Base-by-base conservation (phyloP, 2,888 invertebrate species). In the Cotesia congregata region DNA sequence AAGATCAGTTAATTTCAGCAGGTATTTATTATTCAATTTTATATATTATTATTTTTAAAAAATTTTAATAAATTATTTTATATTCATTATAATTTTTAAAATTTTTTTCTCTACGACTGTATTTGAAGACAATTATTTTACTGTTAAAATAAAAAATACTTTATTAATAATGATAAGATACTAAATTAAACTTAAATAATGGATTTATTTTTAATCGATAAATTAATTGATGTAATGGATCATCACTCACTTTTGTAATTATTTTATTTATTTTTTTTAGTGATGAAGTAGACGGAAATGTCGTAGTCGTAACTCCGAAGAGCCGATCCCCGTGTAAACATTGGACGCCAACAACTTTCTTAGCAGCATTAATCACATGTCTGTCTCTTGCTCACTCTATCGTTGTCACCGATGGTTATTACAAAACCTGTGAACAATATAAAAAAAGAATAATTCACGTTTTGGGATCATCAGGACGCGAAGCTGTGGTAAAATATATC, bases 381-480 rank as follows among this genome's bases (percentile, higher is more conserved):
- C 93, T 95, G 80, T 92, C 94, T 6, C 84, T 95, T 2, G 91
- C 93, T 0, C 94, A 95, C 87, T 94, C 95, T 9, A 90, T 93
- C 0, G 92, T 95, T 17, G 91, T 93, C 73, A 93, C 94, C 0
- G 93, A 94, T 86, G 96, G 96, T 0, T 95, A 93, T 84, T 90
- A 93, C 74, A 92, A 91, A 80, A 95, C 95, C n/a, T 96, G 96
- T 86, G 93, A 92, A 5, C 93, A 95, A 83, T 96, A 95, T 83
- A 91, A 94, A 76, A 92, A 92, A 82, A 92, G 93, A 76, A 88
- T 95, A 80, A 92, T 94, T 61, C 92, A 92, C 87, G 15, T 85
- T 6, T 74, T 89, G 50, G 83, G 83, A 6, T 85, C 88, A 0
- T 81, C 83, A 3, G 86, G 85, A 15, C 85, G 83, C 17, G 87